Evolutionary conservation across 2,888 invertebrate genomes (phyloP).

Genomic region (Phortica magna): DNA sequence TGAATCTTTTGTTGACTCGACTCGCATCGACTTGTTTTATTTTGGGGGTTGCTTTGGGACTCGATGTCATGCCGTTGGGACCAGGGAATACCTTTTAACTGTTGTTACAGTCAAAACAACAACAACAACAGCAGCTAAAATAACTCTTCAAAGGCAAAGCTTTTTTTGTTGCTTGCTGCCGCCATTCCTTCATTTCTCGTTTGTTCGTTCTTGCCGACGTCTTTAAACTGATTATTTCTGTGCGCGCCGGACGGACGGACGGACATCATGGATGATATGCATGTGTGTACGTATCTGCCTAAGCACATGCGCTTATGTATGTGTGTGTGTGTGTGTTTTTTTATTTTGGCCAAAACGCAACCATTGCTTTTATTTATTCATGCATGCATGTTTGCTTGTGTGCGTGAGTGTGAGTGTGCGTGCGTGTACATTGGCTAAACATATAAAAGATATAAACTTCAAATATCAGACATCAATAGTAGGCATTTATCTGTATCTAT

Average conservation of each 20-base stretch:
- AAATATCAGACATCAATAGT: conserved; percentile 70
- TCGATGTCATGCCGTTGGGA: conserved; percentile 78
- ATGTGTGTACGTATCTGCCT: not conserved
- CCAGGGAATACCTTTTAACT: conserved; percentile 74
- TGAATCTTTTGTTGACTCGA: conserved; percentile 28
- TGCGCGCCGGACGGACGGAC: conserved; percentile 35
- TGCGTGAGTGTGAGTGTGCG: conserved; percentile 35
- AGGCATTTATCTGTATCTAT: conserved; percentile 19
- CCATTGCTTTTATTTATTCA: conserved; percentile 40
- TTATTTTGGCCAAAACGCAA: conserved; percentile 4
- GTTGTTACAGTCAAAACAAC: conserved; percentile 44
- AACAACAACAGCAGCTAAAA: conserved; percentile 26
- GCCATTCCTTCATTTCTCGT: conserved; percentile 54
- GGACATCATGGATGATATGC: not conserved
- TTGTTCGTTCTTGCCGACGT: conserved; percentile 29
- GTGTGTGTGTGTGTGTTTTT: too few relatives aligned
- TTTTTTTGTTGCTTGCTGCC: conserved; percentile 54
- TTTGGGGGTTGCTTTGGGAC: conserved; percentile 77
- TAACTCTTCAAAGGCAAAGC: conserved; percentile 41
- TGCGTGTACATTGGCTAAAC: conserved; percentile 46
- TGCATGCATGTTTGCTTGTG: conserved; percentile 28
- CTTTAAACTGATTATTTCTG: conserved; percentile 71
- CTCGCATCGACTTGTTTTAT: conserved; percentile 40
- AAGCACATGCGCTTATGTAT: not conserved
- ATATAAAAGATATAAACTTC: conserved; percentile 59